Conservation (phyloP, 2,888 invertebrate genomes). For the Ectemnius cavifrons region DNA sequence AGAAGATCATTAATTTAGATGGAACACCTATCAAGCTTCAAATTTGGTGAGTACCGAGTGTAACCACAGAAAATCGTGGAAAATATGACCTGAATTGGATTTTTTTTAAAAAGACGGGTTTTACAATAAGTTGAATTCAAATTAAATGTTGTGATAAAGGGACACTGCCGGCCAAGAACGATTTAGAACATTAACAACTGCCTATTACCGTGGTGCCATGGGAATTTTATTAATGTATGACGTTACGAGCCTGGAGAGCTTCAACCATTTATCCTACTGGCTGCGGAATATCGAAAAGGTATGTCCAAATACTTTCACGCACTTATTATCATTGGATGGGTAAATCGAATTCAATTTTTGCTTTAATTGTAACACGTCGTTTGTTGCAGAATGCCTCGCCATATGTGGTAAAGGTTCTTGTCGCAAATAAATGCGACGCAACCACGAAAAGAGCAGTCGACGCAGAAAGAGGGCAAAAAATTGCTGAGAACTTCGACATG, state of each 20-base stretch:
- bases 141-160: slow-evolving; percentile 79
- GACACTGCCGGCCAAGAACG: slow-evolving; percentile 90
- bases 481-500: slow-evolving; percentile 92
- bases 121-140: too few species aligned
- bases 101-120: too few species aligned
- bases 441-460: slow-evolving; percentile 88
- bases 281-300: slow-evolving; percentile 94
- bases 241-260: slow-evolving; percentile 93
- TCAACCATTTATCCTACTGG: slow-evolving; percentile 94
- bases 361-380: not conserved
- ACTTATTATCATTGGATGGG: not conserved
- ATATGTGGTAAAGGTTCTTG: slow-evolving; percentile 91
- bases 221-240: slow-evolving; percentile 95
- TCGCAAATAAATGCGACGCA: slow-evolving; percentile 92
- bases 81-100: not conserved
- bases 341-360: too few species aligned
- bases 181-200: slow-evolving; percentile 91
- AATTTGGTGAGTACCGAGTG: slow-evolving; percentile 80
- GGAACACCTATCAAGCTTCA: slow-evolving; percentile 91
- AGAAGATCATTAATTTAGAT: slow-evolving; percentile 92
- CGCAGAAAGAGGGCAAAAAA: slow-evolving; percentile 89
- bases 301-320: slow-evolving; percentile 21
- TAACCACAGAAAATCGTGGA: not conserved
- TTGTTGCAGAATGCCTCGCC: slow-evolving; percentile 88
- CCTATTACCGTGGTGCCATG: slow-evolving; percentile 94